Evolutionary conservation across 1,140 invertebrate species (phyloP).

Genomic region (Drosophila punjabiensis): DNA sequence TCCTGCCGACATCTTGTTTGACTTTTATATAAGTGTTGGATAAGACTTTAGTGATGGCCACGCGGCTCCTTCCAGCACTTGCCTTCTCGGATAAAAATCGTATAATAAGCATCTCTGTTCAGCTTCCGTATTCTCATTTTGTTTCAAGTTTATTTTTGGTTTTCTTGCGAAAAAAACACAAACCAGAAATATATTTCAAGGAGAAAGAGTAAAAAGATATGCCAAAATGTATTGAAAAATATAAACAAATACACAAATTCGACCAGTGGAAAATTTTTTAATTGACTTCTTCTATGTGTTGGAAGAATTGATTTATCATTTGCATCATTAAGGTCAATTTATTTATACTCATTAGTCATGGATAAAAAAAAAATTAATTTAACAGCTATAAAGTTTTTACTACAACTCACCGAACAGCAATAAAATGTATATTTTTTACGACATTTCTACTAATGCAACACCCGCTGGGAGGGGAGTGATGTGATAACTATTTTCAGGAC

Average conservation of each 20-base stretch:
- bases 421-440: constrained; percentile 9
- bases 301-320: not conserved
- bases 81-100: not conserved
- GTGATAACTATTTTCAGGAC: constrained; percentile 23
- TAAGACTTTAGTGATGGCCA: constrained; percentile 20
- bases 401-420: not conserved
- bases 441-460: constrained; percentile 22
- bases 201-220: constrained; percentile 14
- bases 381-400: not conserved
- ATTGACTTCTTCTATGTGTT: not conserved
- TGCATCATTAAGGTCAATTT: not conserved
- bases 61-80: not conserved
- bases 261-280: not conserved
- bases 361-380: constrained; percentile 4
- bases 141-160: constrained; percentile 45
- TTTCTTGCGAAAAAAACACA: not conserved
- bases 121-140: not conserved
- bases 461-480: constrained; percentile 12
- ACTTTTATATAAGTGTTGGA: constrained; percentile 57
- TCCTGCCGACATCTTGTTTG: constrained; percentile 24
- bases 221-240: constrained; percentile 24
- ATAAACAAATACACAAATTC: constrained; percentile 2
- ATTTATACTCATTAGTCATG: not conserved
- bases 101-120: constrained; percentile 17
- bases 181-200: constrained; percentile 49